Conservation (phyloP, 2,113 vertebrate species). For the Neogobius melanostomus region DNA sequence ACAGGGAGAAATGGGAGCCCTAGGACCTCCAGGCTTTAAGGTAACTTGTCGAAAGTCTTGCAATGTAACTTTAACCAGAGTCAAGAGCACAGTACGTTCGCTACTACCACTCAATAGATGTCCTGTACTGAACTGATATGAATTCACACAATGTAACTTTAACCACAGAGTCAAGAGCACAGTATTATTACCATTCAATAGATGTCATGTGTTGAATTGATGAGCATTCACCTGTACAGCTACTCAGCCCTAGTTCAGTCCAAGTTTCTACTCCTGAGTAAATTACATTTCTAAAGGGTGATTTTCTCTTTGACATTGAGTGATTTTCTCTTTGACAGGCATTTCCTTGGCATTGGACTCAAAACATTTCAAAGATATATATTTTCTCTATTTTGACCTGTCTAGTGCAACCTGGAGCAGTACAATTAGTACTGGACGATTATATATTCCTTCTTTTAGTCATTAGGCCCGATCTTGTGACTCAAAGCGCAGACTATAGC, state of each 20-base stretch:
- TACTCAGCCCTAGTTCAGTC: no score
- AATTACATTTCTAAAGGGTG: not conserved
- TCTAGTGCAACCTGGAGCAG: not conserved
- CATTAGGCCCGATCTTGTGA: no score
- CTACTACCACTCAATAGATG: conserved; percentile 4
- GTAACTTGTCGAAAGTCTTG: conserved; percentile 67
- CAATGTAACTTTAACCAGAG: conserved; percentile 17
- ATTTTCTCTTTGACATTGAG: conserved; percentile 6
- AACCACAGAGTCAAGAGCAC: not conserved
- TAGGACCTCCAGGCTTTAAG: conserved; percentile 84
- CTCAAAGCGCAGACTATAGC: no score
- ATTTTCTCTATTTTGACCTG: conserved; percentile 1
- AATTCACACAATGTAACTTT: not conserved
- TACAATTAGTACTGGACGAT: not conserved
- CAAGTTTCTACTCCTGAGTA: not conserved
- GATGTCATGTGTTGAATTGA: no score
- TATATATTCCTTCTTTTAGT: not conserved
- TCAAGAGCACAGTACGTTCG: conserved; percentile 6
- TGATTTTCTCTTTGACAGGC: not conserved
- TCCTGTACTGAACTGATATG: not conserved
- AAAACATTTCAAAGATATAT: not conserved
- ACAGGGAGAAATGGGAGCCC: conserved; percentile 81
- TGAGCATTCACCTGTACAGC: no score
- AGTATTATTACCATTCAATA: no score
- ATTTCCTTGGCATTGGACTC: not conserved